Evolutionary conservation across 2,113 vertebrate genomes (phyloP).

Genomic region (Narcine bancroftii): DNA sequence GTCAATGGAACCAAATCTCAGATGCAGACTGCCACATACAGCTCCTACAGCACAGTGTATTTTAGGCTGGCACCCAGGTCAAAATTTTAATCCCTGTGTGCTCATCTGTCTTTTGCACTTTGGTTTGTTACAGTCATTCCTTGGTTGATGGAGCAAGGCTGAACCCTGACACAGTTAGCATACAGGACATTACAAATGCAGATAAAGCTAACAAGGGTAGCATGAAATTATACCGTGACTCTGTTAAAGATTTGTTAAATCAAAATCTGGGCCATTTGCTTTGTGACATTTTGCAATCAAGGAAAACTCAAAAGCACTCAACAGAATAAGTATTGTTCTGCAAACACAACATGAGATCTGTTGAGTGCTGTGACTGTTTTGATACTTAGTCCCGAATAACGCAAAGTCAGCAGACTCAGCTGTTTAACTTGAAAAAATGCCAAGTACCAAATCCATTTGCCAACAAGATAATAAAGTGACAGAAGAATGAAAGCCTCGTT

Average conservation of each 20-base stretch:
- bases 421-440: constrained; percentile 10
- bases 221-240: background rate
- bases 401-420: constrained; percentile 33
- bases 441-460: constrained; percentile 30
- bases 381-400: background rate
- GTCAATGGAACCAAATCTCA: background rate
- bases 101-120: background rate
- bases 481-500: constrained; percentile 32
- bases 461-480: constrained; percentile 22
- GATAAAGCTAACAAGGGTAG: constrained; percentile 1
- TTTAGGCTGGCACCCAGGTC: too few relatives aligned
- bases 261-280: background rate
- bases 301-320: background rate
- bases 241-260: background rate
- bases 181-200: constrained; percentile 16
- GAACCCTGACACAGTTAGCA: background rate
- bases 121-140: background rate
- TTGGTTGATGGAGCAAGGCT: background rate
- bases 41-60: too few relatives aligned
- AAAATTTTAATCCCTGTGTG: too few relatives aligned
- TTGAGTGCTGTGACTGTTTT: background rate
- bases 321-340: constrained; percentile 18
- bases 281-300: background rate
- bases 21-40: too few relatives aligned
- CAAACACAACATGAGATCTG: background rate